phyloP scores from a whole-genome alignment of 1,140 invertebrate genomes.

The Leptopilina clavipes region DNA sequence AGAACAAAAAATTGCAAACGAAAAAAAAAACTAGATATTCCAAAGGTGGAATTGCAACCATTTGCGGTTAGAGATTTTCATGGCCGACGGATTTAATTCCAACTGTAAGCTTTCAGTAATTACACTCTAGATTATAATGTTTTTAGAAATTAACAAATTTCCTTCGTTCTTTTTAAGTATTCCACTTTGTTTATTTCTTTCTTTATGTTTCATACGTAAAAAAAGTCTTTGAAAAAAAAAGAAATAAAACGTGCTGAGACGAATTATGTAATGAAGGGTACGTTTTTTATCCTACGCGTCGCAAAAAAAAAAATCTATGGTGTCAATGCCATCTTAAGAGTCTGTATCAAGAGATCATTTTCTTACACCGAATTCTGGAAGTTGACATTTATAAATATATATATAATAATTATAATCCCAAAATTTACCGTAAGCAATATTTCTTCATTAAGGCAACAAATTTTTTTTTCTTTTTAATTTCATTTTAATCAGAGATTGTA shows the following conservation, averaged over 20 bases:
- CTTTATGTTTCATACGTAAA: neutral
- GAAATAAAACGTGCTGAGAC: conserved; percentile 2
- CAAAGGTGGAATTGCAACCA: conserved; percentile 47
- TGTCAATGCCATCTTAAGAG: neutral
- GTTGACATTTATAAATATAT: too few relatives aligned
- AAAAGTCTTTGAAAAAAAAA: too few relatives aligned
- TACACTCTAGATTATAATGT: conserved; percentile 17
- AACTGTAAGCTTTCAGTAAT: conserved; percentile 27
- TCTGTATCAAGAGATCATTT: neutral
- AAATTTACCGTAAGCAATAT: too few relatives aligned
- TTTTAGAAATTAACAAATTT: neutral
- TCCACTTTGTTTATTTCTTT: neutral
- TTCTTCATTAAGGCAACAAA: conserved; percentile 7
- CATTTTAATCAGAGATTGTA: neutral
- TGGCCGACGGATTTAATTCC: conserved; percentile 5
- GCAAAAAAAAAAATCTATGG: neutral
- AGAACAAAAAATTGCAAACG: neutral
- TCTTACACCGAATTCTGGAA: too few relatives aligned
- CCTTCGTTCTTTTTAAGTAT: neutral
- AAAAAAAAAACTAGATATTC: conserved; percentile 36
- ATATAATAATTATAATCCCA: too few relatives aligned
- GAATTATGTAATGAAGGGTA: conserved; percentile 27
- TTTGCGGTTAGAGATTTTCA: neutral
- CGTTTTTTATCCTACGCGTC: conserved; percentile 31
- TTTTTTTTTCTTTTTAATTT: neutral